phyloP scores from a whole-genome alignment of 2,888 invertebrate species.

The Cephonodes hylas region DNA sequence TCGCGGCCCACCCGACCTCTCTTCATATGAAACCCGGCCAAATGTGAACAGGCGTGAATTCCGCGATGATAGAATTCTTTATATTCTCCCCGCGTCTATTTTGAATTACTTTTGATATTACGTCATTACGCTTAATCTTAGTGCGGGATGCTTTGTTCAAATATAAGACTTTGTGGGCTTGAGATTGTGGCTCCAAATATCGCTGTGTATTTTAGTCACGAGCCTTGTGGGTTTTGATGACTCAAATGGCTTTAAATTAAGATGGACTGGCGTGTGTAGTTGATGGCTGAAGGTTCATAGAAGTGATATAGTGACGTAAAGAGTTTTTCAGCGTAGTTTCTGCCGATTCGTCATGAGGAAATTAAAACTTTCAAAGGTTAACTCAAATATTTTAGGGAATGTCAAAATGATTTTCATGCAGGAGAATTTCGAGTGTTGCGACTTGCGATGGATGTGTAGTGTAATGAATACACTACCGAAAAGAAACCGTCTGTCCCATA shows the following conservation, averaged over 20 bases:
- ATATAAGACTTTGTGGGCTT: slow-evolving; percentile 7
- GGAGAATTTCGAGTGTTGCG: no score
- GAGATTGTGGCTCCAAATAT: neutral
- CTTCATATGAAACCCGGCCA: slow-evolving; percentile 33
- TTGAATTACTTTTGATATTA: slow-evolving; percentile 47
- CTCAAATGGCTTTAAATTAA: neutral
- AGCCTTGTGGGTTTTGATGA: neutral
- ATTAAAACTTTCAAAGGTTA: no score
- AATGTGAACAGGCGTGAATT: slow-evolving; percentile 59
- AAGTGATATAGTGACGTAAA: neutral
- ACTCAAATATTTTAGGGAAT: no score
- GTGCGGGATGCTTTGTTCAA: slow-evolving; percentile 14
- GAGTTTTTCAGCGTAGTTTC: no score
- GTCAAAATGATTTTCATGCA: no score
- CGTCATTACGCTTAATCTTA: slow-evolving; percentile 7
- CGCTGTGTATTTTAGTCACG: neutral
- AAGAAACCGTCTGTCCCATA: no score
- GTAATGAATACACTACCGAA: no score
- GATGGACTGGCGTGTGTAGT: neutral
- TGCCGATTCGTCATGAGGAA: no score
- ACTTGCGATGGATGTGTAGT: no score
- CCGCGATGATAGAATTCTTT: slow-evolving; percentile 71
- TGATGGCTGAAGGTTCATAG: neutral
- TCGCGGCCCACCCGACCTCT: slow-evolving; percentile 22
- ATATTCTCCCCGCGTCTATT: slow-evolving; percentile 46